Evolutionary conservation across 2,888 invertebrate genomes (phyloP), one percentile per base, ranked within the genome.

Genomic region (Lasioglossum oenotherae): DNA sequence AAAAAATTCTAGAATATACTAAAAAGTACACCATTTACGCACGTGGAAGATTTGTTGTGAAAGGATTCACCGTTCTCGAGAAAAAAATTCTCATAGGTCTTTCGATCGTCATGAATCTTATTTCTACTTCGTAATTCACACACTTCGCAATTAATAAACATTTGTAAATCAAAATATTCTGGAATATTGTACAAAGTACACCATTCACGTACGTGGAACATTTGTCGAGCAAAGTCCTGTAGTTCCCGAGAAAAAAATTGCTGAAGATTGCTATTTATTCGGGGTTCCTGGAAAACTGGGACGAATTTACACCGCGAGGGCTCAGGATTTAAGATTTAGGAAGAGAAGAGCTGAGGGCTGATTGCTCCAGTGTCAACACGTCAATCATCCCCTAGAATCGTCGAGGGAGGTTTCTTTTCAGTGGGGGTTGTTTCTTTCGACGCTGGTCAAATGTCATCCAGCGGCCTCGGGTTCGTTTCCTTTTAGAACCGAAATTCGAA

Each of bases 381-480:
- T 14, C 27, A 27, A 60, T 60, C 60, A 27, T 12, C 60, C 8
- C 27, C 16, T 31, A 6, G 60, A 31, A 64, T 64, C 60, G 60
- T 31, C 14, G 27, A 60, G 27, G 14, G 1, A 5, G 27, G 2
- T 80, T 44, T 80, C 81, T 67, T 89, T 88, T 81, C 84, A 80
- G 57, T n/a, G 23, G 44, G n/a, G 64, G 53, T 74, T 69, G 64
- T 80, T 78, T 75, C 77, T 77, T 83, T 74, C 75, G 80, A 78
- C 41, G 81, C 73, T 75, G 84, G 60, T 77, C 75, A 81, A 84
- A 85, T 80, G 82, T 82, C 82, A 90, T 83, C 84, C 60, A 16
- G 85, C 80, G 91, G 90, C 91, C 90, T 91, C 92, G 89, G 69
- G 69, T 87, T 82, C 81, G 74, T 86, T 88, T 87, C 82, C 88